Percentiles rank a stretch among this genome's conserved stretches.
Conservation (phyloP, 2,888 invertebrate genomes). For the Pristionchus japonicus region DNA sequence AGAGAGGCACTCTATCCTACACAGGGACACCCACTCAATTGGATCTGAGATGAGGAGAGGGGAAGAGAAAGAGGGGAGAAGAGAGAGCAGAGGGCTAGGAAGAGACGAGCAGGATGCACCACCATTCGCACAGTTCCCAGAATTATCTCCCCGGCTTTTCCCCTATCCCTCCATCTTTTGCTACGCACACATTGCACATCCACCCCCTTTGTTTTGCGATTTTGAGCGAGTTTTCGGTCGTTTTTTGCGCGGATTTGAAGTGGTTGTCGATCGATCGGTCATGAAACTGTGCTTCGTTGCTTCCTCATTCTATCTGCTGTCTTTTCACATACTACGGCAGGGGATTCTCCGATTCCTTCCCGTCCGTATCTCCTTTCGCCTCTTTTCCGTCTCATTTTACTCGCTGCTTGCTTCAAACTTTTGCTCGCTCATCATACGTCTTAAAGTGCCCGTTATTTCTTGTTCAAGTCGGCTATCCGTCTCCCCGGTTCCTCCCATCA, state of each 20-base stretch:
- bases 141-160: neutral
- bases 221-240: neutral
- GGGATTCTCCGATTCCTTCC: neutral
- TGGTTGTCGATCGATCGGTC: neutral
- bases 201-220: neutral
- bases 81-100: neutral
- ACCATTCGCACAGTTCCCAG: constrained; percentile 42
- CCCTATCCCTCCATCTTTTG: neutral
- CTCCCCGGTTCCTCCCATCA: neutral
- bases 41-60: neutral
- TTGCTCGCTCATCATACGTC: constrained; percentile 2
- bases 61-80: constrained; percentile 9
- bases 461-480: neutral
- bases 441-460: constrained; percentile 33
- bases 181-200: neutral
- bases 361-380: neutral
- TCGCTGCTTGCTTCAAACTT: constrained; percentile 6
- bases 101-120: neutral
- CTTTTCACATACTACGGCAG: neutral
- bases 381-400: constrained; percentile 11
- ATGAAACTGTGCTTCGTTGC: neutral
- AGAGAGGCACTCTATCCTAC: constrained; percentile 41
- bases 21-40: constrained; percentile 48
- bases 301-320: too few species aligned
- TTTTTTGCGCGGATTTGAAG: neutral